Evolutionary conservation across 1,140 invertebrate species (phyloP), one percentile per base, ranked within the genome.

Genomic region (Drosophila parvula): DNA sequence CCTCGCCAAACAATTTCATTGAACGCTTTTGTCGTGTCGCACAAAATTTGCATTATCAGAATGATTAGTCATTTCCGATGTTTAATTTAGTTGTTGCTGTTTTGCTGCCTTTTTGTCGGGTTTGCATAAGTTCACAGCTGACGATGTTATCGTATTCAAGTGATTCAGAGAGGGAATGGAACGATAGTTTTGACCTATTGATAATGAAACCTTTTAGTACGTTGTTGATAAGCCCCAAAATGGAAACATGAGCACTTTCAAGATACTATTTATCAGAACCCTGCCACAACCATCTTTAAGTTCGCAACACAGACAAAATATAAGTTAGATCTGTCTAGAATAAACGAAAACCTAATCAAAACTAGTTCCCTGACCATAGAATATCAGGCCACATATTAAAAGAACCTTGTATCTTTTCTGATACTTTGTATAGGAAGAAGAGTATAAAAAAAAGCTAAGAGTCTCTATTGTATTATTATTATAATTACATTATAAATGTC

Each of bases 151-250:
- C 10, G 47, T 14, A 38, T 36, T 8, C 11, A 53, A 16, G n/a
- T 67, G n/a, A 27, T 43, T 30, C 1, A 5, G 47, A 14, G 9
- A n/a, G 14, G 0, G 16, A 51, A 40, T 51, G 22, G 41, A 22
- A n/a, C 22, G 22, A 30, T 38, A 38, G 14, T 36, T 36, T 36
- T 67, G 62, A 61, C 36, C 45, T 53, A n/a, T 67, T 69, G 65
- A 69, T 69, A 69, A 65, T 22, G 36, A 65, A 18, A 16, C 11
- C 28, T 63, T n/a, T n/a, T n/a, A n/a, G n/a, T n/a, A n/a, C n/a
- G n/a, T n/a, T n/a, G n/a, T n/a, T n/a, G 65, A 69, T 69, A 69
- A 67, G 65, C 47, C 18, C 3, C 18, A n/a, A 44, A 28, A 43
- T 38, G n/a, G 34, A 14, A 62, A 47, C 47, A 67, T 18, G 14